phyloP scores from a whole-genome alignment of 2,888 invertebrate genomes.

The Idaea biselata region DNA sequence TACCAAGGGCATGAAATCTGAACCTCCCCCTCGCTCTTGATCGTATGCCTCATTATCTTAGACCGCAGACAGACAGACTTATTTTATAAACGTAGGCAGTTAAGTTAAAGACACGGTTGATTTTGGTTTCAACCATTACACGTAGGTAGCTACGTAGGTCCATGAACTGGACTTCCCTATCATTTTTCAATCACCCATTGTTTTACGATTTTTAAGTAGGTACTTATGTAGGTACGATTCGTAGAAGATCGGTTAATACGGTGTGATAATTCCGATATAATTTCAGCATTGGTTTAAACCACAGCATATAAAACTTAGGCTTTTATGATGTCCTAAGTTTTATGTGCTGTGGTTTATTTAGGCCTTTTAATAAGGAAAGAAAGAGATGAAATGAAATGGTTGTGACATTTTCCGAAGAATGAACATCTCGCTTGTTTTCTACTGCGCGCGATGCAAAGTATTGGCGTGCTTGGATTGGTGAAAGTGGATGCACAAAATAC shows the following conservation, averaged over 20 bases:
- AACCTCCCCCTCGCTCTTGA: slow-evolving; percentile 68
- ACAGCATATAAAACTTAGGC: background rate
- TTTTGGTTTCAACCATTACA: background rate
- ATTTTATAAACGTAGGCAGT: background rate
- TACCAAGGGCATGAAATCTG: slow-evolving; percentile 74
- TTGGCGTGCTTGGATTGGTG: slow-evolving; percentile 68
- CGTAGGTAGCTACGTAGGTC: background rate
- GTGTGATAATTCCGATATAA: slow-evolving; percentile 16
- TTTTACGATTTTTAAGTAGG: slow-evolving; percentile 49
- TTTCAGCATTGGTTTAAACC: background rate
- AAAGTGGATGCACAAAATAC: slow-evolving; percentile 71
- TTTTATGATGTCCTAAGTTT: too few species aligned
- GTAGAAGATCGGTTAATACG: slow-evolving; percentile 37
- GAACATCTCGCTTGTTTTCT: slow-evolving; percentile 47
- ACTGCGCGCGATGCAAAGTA: slow-evolving; percentile 49
- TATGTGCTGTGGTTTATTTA: too few species aligned
- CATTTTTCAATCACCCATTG: slow-evolving; percentile 40
- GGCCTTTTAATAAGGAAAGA: background rate
- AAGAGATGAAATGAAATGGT: background rate
- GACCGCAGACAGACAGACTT: slow-evolving; percentile 9
- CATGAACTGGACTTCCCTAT: background rate
- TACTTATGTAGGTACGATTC: slow-evolving; percentile 51
- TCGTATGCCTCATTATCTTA: slow-evolving; percentile 35
- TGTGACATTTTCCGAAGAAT: slow-evolving; percentile 40
- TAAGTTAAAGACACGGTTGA: background rate